These are phyloP conservation scores for Strix uralensis DNA, from an alignment of 2,113 vertebrate species.

Conservation along the genomic window DNA sequence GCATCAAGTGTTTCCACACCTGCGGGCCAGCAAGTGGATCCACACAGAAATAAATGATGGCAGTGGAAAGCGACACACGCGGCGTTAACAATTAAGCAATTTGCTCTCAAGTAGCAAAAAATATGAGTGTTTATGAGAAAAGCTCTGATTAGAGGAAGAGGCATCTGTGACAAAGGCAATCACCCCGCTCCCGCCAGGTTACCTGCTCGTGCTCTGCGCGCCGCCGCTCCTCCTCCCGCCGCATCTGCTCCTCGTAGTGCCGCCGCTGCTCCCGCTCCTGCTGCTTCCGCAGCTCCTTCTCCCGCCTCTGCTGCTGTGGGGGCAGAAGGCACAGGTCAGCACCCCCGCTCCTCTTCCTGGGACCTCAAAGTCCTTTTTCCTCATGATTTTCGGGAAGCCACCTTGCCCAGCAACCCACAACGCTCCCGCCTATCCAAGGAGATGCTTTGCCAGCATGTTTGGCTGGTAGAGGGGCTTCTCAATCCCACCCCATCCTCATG, in stretches of 20 bases:
- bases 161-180: neutral
- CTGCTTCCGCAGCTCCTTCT: slow-evolving; percentile 95
- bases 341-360: fast-evolving
- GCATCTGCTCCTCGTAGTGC: slow-evolving; percentile 93
- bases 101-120: slow-evolving; percentile 7
- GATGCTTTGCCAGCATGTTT: neutral
- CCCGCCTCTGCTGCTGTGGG: slow-evolving; percentile 90
- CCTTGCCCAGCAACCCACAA: neutral
- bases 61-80: slow-evolving; percentile 5
- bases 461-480: neutral
- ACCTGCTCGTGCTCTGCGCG: slow-evolving; percentile 96
- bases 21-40: neutral
- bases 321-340: neutral
- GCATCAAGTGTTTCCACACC: neutral
- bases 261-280: slow-evolving; percentile 96
- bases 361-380: neutral
- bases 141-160: neutral
- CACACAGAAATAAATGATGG: neutral
- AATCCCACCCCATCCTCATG: neutral
- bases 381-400: fast-evolving
- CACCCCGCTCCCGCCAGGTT: fast-evolving
- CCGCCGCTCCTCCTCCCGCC: slow-evolving; percentile 92
- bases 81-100: neutral
- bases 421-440: fast-evolving
- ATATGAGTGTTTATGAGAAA: neutral